These are phyloP conservation scores for Callimorpha dominula DNA, from an alignment of 2,888 invertebrate species.

Conservation along the genomic window DNA sequence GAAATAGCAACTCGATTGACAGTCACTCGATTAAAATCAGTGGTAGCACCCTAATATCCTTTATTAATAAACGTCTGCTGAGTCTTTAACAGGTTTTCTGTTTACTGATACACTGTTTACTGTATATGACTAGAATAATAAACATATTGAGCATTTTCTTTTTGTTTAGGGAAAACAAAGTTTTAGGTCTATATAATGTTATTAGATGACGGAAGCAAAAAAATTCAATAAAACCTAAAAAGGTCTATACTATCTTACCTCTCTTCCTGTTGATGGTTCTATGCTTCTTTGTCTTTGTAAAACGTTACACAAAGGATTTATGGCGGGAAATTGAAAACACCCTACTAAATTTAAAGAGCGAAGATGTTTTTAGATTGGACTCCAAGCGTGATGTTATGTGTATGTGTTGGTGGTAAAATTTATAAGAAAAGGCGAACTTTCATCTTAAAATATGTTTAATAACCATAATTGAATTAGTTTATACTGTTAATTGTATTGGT, in stretches of 20 bases:
- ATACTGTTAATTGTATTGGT: background rate
- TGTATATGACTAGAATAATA: background rate
- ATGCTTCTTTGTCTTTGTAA: background rate
- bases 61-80: conserved; percentile 42
- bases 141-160: background rate
- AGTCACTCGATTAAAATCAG: conserved; percentile 67
- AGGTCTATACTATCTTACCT: background rate
- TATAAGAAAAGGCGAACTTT: background rate
- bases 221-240: background rate
- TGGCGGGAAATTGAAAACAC: background rate
- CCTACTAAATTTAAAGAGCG: background rate
- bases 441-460: background rate
- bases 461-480: background rate
- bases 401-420: background rate
- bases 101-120: conserved; percentile 19
- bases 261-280: background rate
- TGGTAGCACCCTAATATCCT: conserved; percentile 42
- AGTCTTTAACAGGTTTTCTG: conserved; percentile 26
- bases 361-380: background rate
- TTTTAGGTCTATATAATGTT: background rate
- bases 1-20: conserved; percentile 66
- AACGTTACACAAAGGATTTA: background rate
- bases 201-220: background rate
- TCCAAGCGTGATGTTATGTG: background rate
- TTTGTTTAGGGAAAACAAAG: background rate